Evolutionary conservation across 1,140 invertebrate genomes (phyloP).

Genomic region (Zaprionus ghesquierei): DNA sequence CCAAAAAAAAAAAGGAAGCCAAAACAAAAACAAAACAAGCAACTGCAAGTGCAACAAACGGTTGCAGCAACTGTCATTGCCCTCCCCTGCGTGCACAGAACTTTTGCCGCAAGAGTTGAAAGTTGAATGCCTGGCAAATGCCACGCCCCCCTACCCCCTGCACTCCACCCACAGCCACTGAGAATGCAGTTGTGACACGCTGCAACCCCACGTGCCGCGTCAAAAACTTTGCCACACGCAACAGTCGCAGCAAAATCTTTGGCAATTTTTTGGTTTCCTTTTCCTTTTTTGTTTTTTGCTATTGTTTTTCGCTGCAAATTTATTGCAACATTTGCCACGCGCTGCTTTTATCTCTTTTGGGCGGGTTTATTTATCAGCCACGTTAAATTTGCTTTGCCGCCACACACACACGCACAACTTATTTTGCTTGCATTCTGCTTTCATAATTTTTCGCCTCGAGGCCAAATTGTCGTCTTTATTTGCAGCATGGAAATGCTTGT

Average conservation of each 20-base stretch:
- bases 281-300: constrained; percentile 41
- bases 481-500: constrained; percentile 73
- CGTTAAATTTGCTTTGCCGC: constrained; percentile 71
- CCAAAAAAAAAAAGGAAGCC: constrained; percentile 1
- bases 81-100: constrained; percentile 1
- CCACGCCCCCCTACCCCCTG: constrained; percentile 50
- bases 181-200: constrained; percentile 48
- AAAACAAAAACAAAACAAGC: constrained; percentile 20
- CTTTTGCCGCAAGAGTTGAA: constrained; percentile 67
- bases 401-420: constrained; percentile 9
- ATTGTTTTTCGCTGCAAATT: constrained; percentile 78
- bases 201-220: neutral
- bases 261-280: constrained; percentile 1
- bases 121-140: constrained; percentile 76
- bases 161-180: constrained; percentile 36
- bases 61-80: constrained; percentile 32
- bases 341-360: constrained; percentile 53
- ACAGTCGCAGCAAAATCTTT: constrained; percentile 38
- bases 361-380: constrained; percentile 76
- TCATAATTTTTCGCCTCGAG: constrained; percentile 79
- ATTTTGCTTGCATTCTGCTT: constrained; percentile 32
- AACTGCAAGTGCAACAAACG: constrained; percentile 27
- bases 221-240: constrained; percentile 70
- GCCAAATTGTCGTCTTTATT: constrained; percentile 80
- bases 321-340: constrained; percentile 70